Percentiles rank a stretch among this genome's conserved stretches.
Evolutionary conservation across 2,113 vertebrate genomes (phyloP).

Genomic region (Egretta garzetta): DNA sequence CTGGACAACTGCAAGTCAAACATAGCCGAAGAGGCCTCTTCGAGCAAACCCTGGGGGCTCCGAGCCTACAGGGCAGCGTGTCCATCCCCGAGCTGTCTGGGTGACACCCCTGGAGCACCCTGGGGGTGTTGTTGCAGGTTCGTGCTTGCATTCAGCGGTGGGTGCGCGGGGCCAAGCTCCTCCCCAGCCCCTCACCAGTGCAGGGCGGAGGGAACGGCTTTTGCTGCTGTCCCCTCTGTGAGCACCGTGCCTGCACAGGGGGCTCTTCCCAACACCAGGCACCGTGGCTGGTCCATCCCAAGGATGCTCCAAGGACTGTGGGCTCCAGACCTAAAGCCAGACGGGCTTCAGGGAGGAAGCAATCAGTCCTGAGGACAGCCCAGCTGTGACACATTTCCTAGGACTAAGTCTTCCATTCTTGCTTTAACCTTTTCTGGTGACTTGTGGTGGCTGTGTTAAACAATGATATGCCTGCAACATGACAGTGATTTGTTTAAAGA

Average conservation of each 20-base stretch:
- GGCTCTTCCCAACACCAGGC: neutral
- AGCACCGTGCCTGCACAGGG: neutral
- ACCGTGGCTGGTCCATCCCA: rapidly evolving
- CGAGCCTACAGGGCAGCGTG: neutral
- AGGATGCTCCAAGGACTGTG: neutral
- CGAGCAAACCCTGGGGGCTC: rapidly evolving
- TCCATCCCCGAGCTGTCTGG: neutral
- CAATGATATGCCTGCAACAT: constrained; percentile 49
- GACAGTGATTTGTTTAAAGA: constrained; percentile 71
- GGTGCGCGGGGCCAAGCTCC: rapidly evolving
- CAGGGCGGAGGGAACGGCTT: neutral
- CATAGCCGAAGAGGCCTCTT: neutral
- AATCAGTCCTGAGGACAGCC: neutral
- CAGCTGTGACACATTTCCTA: neutral
- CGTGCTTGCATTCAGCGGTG: rapidly evolving
- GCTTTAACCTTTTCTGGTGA: constrained; percentile 65
- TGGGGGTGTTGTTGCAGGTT: rapidly evolving
- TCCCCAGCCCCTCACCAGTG: neutral
- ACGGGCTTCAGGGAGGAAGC: neutral
- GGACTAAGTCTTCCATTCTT: constrained; percentile 15
- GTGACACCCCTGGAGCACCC: neutral
- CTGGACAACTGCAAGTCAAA: neutral
- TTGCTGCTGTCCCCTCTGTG: neutral
- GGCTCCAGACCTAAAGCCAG: neutral
- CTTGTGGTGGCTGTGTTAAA: constrained; percentile 57